Evolutionary conservation across 2,113 vertebrate species (phyloP).

Genomic region (Neogobius melanostomus): DNA sequence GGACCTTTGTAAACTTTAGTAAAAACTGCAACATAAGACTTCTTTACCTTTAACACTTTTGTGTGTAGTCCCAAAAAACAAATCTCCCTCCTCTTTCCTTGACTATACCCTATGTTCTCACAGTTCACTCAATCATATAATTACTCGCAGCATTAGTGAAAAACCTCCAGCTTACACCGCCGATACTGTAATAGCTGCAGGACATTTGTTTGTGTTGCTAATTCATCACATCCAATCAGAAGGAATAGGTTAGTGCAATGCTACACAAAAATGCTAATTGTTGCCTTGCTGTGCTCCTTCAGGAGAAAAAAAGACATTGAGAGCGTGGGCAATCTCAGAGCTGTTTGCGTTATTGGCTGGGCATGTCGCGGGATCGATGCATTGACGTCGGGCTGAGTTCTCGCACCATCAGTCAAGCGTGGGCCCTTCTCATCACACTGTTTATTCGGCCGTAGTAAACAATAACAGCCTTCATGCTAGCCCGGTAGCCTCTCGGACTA

Average conservation of each 20-base stretch:
- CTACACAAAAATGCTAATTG: slow-evolving; percentile 16
- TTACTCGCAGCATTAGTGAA: slow-evolving; percentile 39
- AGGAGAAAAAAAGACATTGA: slow-evolving; percentile 35
- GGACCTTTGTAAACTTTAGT: slow-evolving; percentile 15
- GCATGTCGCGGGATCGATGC: slow-evolving; percentile 55
- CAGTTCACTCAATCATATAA: slow-evolving; percentile 47
- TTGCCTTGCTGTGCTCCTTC: slow-evolving; percentile 33
- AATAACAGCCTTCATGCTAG: slow-evolving; percentile 58
- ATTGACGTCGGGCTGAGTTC: slow-evolving; percentile 45
- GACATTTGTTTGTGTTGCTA: slow-evolving; percentile 1
- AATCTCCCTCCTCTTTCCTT: slow-evolving; percentile 16
- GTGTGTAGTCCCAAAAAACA: not conserved
- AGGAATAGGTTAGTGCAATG: not conserved
- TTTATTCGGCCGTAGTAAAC: slow-evolving; percentile 68
- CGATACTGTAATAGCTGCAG: slow-evolving; percentile 26
- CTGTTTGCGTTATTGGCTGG: slow-evolving; percentile 51
- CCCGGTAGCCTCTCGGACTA: slow-evolving; percentile 38
- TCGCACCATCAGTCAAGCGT: slow-evolving; percentile 54
- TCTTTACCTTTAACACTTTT: not conserved
- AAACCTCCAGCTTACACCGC: slow-evolving; percentile 32
- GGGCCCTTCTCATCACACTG: slow-evolving; percentile 58
- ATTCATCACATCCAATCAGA: not conserved
- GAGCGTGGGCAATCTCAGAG: slow-evolving; percentile 16
- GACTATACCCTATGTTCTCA: slow-evolving; percentile 31
- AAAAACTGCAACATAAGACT: slow-evolving; percentile 29